These are phyloP conservation scores for Antheraea pernyi DNA, from an alignment of 1,140 invertebrate genomes.

Conservation along the genomic window DNA sequence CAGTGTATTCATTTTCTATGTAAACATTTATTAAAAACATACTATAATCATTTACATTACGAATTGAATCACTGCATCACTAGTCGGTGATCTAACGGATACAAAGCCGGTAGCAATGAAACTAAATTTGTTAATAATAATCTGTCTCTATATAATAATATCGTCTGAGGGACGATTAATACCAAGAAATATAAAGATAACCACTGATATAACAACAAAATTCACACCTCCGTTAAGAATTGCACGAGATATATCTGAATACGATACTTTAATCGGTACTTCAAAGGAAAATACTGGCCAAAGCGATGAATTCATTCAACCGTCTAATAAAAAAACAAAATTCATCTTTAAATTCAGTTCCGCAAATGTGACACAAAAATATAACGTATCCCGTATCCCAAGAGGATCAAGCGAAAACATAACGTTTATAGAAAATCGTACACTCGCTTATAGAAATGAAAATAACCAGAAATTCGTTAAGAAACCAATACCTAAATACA, in stretches of 20 bases:
- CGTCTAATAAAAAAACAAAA: conserved; percentile 17
- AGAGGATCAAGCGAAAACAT: conserved; percentile 22
- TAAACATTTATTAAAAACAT: conserved; percentile 45
- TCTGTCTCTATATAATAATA: conserved; percentile 14
- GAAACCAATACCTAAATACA: conserved; percentile 59
- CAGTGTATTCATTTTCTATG: conserved; percentile 42
- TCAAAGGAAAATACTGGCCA: conserved; percentile 24
- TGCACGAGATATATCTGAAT: conserved; percentile 26
- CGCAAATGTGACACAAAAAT: background rate
- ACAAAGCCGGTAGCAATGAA: conserved; percentile 6
- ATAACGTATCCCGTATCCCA: conserved; percentile 7
- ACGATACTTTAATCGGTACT: conserved; percentile 14
- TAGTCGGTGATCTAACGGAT: background rate
- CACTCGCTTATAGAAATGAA: background rate
- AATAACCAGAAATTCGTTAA: conserved; percentile 39
- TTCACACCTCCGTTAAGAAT: conserved; percentile 17
- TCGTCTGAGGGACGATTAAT: conserved; percentile 22
- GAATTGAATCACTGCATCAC: conserved; percentile 36
- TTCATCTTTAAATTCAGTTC: conserved; percentile 14
- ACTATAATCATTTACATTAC: conserved; percentile 47
- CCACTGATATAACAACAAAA: conserved; percentile 14
- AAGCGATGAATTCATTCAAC: conserved; percentile 19
- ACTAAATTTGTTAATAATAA: conserved; percentile 2
- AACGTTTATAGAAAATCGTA: conserved; percentile 23
- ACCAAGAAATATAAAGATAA: conserved; percentile 23